Evolutionary conservation across 2,113 vertebrate genomes (phyloP).

Genomic region (Ascaphus truei): DNA sequence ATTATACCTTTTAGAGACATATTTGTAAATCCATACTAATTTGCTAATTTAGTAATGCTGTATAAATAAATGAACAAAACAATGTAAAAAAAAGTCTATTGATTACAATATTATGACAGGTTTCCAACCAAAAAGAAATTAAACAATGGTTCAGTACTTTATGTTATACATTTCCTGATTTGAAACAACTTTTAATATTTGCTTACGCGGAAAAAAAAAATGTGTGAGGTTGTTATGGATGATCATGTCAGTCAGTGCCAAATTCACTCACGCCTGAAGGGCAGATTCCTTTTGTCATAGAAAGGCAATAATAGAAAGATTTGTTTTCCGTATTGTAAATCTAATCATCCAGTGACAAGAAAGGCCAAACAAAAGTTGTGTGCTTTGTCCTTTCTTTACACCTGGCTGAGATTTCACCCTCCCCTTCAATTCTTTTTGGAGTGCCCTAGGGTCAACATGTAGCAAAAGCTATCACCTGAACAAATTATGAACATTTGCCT

Average conservation of each 20-base stretch:
- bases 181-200: no score
- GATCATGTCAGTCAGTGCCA: conserved; percentile 5
- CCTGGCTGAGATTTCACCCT: conserved; percentile 4
- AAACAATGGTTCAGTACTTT: no score
- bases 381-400: background rate
- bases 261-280: background rate
- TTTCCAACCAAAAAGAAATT: no score
- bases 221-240: no score
- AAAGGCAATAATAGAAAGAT: background rate
- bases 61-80: no score
- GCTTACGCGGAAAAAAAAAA: no score
- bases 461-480: conserved; percentile 30
- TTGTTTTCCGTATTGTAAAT: background rate
- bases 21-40: no score
- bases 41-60: no score
- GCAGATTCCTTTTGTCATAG: background rate
- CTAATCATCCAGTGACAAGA: background rate
- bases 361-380: background rate
- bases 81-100: no score
- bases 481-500: conserved; percentile 4
- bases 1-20: no score
- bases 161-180: no score
- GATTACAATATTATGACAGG: no score
- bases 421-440: background rate
- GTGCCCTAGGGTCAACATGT: background rate